Evolutionary conservation across 2,797 vertebrate species (phyloP).

Genomic region (Anguilla megastoma): DNA sequence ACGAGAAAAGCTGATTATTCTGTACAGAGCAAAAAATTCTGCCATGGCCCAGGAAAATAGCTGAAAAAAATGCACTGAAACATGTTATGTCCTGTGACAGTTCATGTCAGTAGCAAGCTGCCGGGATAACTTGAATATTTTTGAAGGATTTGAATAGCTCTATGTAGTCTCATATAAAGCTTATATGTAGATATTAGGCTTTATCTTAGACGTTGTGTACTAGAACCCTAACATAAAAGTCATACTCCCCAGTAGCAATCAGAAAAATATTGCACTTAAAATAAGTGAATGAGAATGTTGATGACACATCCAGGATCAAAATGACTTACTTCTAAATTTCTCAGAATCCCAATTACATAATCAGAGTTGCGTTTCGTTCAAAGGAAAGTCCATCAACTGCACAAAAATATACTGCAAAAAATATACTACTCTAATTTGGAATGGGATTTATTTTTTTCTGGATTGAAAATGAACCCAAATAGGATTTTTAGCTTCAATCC

Average conservation of each 20-base stretch:
- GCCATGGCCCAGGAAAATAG: background rate
- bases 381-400: background rate
- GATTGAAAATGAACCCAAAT: conserved; percentile 37
- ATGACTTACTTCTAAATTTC: background rate
- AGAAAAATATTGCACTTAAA: background rate
- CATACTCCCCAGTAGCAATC: background rate
- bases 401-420: background rate
- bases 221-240: background rate
- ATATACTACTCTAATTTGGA: background rate
- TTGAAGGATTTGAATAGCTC: background rate
- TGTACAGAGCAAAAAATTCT: background rate
- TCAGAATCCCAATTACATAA: background rate
- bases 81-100: background rate
- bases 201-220: background rate
- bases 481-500: conserved; percentile 48
- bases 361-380: background rate
- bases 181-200: background rate
- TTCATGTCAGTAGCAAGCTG: background rate
- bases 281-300: background rate
- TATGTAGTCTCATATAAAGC: background rate
- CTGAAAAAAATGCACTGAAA: background rate
- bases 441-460: background rate
- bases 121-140: background rate
- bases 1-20: background rate
- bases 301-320: background rate